phyloP scores from a whole-genome alignment of 2,888 invertebrate genomes.

The Brachypterus glaber region DNA sequence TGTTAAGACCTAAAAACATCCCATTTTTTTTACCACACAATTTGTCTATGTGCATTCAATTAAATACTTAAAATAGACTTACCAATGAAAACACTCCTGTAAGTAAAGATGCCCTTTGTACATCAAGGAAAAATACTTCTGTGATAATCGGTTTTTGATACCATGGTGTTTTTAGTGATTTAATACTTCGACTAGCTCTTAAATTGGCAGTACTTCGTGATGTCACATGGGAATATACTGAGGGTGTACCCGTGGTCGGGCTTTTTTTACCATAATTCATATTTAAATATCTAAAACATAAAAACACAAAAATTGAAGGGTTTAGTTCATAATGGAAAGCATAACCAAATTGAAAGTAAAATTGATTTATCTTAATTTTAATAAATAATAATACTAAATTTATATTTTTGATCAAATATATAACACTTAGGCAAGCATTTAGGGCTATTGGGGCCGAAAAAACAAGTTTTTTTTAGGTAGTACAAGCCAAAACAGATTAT shows the following conservation, averaged over 20 bases:
- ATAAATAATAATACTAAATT: no score
- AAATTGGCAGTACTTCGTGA: slow-evolving; percentile 70
- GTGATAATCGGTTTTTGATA: slow-evolving; percentile 76
- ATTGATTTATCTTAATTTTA: slow-evolving; percentile 11
- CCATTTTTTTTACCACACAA: no score
- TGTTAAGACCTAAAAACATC: no score
- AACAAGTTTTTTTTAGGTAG: no score
- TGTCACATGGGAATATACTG: slow-evolving; percentile 82
- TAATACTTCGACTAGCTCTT: slow-evolving; percentile 68
- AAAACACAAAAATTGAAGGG: no score
- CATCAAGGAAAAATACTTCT: slow-evolving; percentile 70
- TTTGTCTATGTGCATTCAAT: neutral
- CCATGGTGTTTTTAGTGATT: slow-evolving; percentile 74
- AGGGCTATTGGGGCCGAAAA: no score
- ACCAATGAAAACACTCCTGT: slow-evolving; percentile 73
- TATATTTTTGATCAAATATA: no score
- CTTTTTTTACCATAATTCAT: slow-evolving; percentile 69
- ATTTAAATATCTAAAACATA: no score
- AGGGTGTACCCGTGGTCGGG: slow-evolving; percentile 79
- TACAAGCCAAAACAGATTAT: no score
- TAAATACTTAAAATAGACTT: slow-evolving; percentile 32
- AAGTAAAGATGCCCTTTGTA: slow-evolving; percentile 73
- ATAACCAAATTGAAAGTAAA: slow-evolving; percentile 12
- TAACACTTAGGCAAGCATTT: no score
- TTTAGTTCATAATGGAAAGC: no score